These are phyloP conservation scores for Deilephila elpenor DNA, from an alignment of 2,888 invertebrate species.

Conservation along the genomic window DNA sequence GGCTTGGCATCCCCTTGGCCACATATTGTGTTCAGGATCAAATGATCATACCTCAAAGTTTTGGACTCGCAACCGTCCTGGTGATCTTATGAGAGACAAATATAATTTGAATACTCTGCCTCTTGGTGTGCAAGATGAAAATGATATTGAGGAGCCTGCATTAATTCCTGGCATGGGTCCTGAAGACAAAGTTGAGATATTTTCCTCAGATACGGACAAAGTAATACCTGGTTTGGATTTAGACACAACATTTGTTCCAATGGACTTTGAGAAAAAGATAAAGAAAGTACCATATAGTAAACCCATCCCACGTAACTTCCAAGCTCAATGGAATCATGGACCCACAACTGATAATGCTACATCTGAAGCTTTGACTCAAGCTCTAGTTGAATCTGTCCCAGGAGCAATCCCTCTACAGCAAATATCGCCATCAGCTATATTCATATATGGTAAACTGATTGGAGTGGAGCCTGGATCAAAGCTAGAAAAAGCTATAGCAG, in stretches of 20 bases:
- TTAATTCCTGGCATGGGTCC: constrained; percentile 99
- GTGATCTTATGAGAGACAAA: constrained; percentile 99
- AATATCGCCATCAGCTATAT: constrained; percentile 91
- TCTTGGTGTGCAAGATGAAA: constrained; percentile 87
- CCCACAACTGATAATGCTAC: constrained; percentile 81
- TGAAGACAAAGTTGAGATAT: constrained; percentile 94
- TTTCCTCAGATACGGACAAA: constrained; percentile 84
- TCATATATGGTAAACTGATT: constrained; percentile 93
- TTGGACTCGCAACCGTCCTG: constrained; percentile 99
- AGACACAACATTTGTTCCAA: constrained; percentile 86
- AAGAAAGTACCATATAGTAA: constrained; percentile 97
- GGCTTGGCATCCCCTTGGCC: constrained; percentile 99
- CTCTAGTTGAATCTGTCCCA: constrained; percentile 90
- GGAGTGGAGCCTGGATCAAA: constrained; percentile 91
- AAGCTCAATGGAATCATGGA: constrained; percentile 97
- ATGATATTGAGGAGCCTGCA: constrained; percentile 89
- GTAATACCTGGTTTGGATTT: constrained; percentile 95
- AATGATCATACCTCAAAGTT: constrained; percentile 99
- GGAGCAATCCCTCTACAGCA: constrained; percentile 91
- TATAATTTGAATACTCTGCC: constrained; percentile 97
- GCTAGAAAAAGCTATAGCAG: constrained; percentile 89
- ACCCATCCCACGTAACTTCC: constrained; percentile 97
- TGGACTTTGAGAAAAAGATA: constrained; percentile 89
- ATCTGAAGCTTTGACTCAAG: constrained; percentile 88
- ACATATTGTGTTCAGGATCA: constrained; percentile 99